Evolutionary conservation across 2,113 vertebrate genomes (phyloP), one percentile per base, ranked within the genome.

Genomic region (Puffinus mauretanicus): DNA sequence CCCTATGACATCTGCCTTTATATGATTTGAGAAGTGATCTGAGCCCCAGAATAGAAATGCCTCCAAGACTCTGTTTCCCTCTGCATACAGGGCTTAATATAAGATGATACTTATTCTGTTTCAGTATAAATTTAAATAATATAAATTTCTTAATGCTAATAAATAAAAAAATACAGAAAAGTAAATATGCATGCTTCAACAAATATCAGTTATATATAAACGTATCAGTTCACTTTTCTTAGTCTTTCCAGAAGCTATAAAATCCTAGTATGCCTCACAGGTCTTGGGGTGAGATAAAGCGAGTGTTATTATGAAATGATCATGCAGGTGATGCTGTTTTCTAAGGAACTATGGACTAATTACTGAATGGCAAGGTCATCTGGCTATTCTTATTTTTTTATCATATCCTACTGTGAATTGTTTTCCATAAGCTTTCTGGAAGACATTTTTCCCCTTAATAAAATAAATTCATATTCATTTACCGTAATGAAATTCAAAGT

Each of bases 291-390:
- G 70, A 93, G 70, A 80, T 78, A 94, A 96, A 94, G 42, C 2
- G 29, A 96, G 64, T 40, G 83, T 82, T 97, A 91, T 88, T 96
- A 92, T 93, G 71, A 95, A 85, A 84, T 79, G 82, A 58, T 65
- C 4, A 24, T 49, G 30, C n/a, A 44, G 9, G 11, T 94, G 65
- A 91, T 76, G 24, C 3, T 88, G 11, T 86, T 96, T 90, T 93
- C 76, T 80, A 34, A 54, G 62, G n/a, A 89, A 21, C 19, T 85
- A 2, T 4, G 54, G 57, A 40, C 18, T 65, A 70, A 77, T 66
- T 67, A 84, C 20, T 70, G 44, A 72, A 88, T 20, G 30, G n/a
- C 20, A 89, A 65, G 29, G 62, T 73, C 29, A 58, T 46, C 9
- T 42, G 16, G 6, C 7, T 78, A 29, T 70, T 93, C 13, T 85